Conservation (phyloP, 2,797 vertebrate genomes). For the Pseudomugil tenellus region DNA sequence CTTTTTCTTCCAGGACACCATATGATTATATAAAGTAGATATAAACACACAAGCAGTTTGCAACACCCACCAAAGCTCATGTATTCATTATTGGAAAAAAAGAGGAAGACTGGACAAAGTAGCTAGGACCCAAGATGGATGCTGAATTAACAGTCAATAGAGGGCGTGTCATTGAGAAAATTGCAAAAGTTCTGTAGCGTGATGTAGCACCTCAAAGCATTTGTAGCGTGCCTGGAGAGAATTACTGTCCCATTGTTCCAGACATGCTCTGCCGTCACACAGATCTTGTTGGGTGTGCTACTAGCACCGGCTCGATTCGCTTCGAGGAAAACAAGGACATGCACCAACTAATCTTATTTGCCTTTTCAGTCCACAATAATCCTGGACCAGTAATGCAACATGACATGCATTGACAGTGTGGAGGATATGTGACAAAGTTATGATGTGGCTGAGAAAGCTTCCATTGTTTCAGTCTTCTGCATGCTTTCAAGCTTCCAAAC, state of each 20-base stretch:
- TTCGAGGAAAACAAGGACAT: constrained; percentile 62
- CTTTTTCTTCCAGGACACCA: no score
- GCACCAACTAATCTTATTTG: constrained; percentile 71
- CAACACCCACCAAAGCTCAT: no score
- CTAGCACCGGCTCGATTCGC: constrained; percentile 55
- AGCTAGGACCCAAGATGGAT: no score
- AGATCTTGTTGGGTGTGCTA: constrained; percentile 51
- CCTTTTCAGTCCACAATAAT: constrained; percentile 66
- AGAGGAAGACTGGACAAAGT: no score
- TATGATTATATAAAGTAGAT: no score
- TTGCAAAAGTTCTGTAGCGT: no score
- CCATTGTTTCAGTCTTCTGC: constrained; percentile 55
- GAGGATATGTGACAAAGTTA: constrained; percentile 69
- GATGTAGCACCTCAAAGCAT: constrained; percentile 51
- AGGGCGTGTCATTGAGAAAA: no score
- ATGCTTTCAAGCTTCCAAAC: constrained; percentile 43
- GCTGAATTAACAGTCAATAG: no score
- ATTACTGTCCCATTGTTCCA: constrained; percentile 26
- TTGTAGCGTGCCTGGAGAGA: constrained; percentile 41
- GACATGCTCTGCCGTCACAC: constrained; percentile 44
- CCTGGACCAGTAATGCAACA: constrained; percentile 67
- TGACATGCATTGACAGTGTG: constrained; percentile 68
- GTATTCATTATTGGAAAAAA: no score
- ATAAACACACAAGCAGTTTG: no score
- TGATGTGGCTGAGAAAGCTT: constrained; percentile 56